phyloP scores from a whole-genome alignment of 2,888 invertebrate species.

The Caenorhabditis sp. region DNA sequence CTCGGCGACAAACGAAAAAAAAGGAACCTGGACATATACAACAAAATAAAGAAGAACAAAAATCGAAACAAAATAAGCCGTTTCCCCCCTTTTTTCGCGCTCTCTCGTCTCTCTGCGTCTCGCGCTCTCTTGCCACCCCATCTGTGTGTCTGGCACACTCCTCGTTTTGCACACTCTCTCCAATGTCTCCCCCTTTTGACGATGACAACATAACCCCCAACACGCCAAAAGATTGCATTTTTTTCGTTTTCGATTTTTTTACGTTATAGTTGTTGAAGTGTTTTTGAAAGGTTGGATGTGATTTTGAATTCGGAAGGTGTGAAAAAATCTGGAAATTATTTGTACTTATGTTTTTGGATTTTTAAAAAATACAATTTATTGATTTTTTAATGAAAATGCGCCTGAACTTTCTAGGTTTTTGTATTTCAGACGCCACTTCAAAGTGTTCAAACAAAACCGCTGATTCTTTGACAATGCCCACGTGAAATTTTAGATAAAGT shows the following conservation, averaged over 20 bases:
- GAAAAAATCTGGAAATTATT: no score
- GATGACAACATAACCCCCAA: slow-evolving; percentile 10
- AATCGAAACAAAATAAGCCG: slow-evolving; percentile 13
- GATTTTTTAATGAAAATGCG: no score
- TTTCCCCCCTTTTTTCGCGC: slow-evolving; percentile 10
- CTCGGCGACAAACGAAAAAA: neutral
- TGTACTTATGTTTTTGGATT: no score
- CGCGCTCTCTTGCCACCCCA: slow-evolving; percentile 3
- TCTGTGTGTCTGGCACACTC: slow-evolving; percentile 16
- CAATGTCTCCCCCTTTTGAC: slow-evolving; percentile 11
- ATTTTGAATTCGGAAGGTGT: no score
- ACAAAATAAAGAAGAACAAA: neutral
- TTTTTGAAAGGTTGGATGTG: neutral
- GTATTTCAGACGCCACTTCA: no score
- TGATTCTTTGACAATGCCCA: no score
- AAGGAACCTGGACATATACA: neutral
- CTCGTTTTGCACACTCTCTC: slow-evolving; percentile 1
- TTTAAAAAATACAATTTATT: no score
- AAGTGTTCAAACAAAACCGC: no score
- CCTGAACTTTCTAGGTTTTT: no score
- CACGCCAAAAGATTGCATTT: slow-evolving; percentile 11
- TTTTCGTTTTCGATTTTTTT: slow-evolving; percentile 5
- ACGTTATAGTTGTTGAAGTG: neutral
- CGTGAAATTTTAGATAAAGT: no score
- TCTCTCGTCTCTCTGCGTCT: slow-evolving; percentile 8